These are phyloP conservation scores for Ptilodon capucinus DNA, from an alignment of 2,888 invertebrate species.

Conservation along the genomic window DNA sequence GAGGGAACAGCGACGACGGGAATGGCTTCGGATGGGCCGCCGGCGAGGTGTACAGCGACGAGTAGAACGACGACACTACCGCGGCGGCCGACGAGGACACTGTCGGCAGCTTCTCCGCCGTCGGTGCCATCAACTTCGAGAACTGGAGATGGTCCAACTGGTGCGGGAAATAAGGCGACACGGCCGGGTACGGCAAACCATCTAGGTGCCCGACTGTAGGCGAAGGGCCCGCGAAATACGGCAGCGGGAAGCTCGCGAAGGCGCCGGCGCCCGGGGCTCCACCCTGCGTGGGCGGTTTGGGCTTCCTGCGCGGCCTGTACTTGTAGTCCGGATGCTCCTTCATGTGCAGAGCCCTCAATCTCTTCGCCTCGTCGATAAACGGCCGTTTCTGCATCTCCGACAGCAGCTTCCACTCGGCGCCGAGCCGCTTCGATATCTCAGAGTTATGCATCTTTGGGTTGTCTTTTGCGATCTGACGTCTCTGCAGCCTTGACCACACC, in stretches of 20 bases:
- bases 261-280: slow-evolving; percentile 75
- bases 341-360: slow-evolving; percentile 93
- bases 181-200: slow-evolving; percentile 84
- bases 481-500: slow-evolving; percentile 97
- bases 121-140: slow-evolving; percentile 82
- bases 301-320: slow-evolving; percentile 93
- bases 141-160: slow-evolving; percentile 86
- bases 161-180: slow-evolving; percentile 90
- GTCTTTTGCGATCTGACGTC: slow-evolving; percentile 95
- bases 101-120: slow-evolving; percentile 72
- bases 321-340: slow-evolving; percentile 96
- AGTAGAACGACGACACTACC: slow-evolving; percentile 86
- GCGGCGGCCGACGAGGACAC: slow-evolving; percentile 79
- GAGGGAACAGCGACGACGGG: slow-evolving; percentile 77
- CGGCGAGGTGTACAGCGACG: slow-evolving; percentile 84
- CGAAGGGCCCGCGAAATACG: slow-evolving; percentile 85
- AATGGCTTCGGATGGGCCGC: slow-evolving; percentile 78
- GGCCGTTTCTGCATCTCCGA: slow-evolving; percentile 94
- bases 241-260: slow-evolving; percentile 85
- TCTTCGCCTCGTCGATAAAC: slow-evolving; percentile 97
- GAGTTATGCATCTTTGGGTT: slow-evolving; percentile 97
- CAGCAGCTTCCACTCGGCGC: slow-evolving; percentile 96
- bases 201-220: slow-evolving; percentile 82
- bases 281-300: slow-evolving; percentile 86
- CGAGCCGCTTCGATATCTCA: slow-evolving; percentile 94